A percentile compares a stretch with the other conserved stretches of the same genome.
phyloP scores from a whole-genome alignment of 1,140 invertebrate genomes.

The Trachymyrmex cornetzi region DNA sequence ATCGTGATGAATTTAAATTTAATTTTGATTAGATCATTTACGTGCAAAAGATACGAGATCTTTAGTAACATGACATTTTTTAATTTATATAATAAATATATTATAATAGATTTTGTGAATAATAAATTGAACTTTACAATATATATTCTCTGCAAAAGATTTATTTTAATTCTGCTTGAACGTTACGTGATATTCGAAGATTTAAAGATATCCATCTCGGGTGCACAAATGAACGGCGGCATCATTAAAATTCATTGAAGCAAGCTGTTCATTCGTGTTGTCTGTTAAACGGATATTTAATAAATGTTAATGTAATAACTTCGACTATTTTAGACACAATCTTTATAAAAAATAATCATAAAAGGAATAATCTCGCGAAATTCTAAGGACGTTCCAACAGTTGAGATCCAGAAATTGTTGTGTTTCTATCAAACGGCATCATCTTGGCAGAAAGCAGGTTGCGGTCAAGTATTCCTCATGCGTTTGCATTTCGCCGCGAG shows the following conservation, averaged over 20 bases:
- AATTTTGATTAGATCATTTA: neutral
- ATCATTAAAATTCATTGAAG: neutral
- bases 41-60: neutral
- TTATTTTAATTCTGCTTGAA: slow-evolving; percentile 3
- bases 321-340: neutral
- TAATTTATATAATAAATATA: slow-evolving; percentile 1
- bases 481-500: slow-evolving; percentile 17
- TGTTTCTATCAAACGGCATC: neutral
- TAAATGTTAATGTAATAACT: neutral
- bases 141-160: neutral
- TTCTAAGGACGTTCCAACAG: neutral
- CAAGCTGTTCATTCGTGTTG: neutral
- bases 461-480: slow-evolving; percentile 4
- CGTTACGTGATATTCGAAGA: neutral
- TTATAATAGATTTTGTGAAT: neutral
- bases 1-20: slow-evolving; percentile 22
- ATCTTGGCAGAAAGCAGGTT: slow-evolving; percentile 58
- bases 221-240: neutral
- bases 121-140: neutral
- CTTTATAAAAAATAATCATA: slow-evolving; percentile 6
- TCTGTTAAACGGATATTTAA: neutral
- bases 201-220: neutral
- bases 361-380: neutral
- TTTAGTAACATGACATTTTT: neutral
- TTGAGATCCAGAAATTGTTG: too few relatives aligned